Evolutionary conservation across 30 jellyfish, hydroid and myxozoan genomes (phyloP), one percentile per base, ranked within the genome.

Genomic region (Rhopilema esculentum): DNA sequence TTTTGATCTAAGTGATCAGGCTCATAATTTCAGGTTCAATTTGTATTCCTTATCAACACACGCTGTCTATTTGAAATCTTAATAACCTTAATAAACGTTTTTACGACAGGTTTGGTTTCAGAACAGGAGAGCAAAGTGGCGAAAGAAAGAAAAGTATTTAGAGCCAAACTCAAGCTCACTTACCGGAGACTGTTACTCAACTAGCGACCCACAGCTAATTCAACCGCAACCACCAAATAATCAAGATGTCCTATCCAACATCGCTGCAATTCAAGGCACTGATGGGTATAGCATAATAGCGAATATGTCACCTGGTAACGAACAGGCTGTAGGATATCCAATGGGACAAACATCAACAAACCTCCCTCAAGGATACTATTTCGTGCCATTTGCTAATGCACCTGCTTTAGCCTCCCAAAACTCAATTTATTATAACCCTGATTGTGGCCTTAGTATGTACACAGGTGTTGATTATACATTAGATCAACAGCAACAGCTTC

Each of bases 51-150:
- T n/a, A n/a, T n/a, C n/a, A n/a, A n/a, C n/a, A n/a, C n/a, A n/a
- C n/a, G n/a, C n/a, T n/a, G n/a, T n/a, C n/a, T n/a, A n/a, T n/a
- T n/a, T n/a, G n/a, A n/a, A n/a, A n/a, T n/a, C n/a, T n/a, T n/a
- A n/a, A n/a, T n/a, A n/a, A n/a, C n/a, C n/a, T n/a, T n/a, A 40
- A 40, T 40, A 12, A 40, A 40, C n/a, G 57, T 12, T 40, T 6
- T 40, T 40, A 2, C 57, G 57, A 40, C 57, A 85, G 93, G 93
- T 85, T n/a, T 86, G 95, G 95, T 86, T 86, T 75, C 95, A 86
- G 40, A 86, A 86, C 70, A 49, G 95, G 8, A 53, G 95, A 17
- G 95, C 95, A 1, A 86, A 86, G 53, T 86, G 95, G 95, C 85
- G 95, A 0, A 86, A 86, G 49, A 86, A 86, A 67, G 95, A 86